Base-by-base conservation (phyloP, 2,113 vertebrate species). In the Urocolius indicus region DNA sequence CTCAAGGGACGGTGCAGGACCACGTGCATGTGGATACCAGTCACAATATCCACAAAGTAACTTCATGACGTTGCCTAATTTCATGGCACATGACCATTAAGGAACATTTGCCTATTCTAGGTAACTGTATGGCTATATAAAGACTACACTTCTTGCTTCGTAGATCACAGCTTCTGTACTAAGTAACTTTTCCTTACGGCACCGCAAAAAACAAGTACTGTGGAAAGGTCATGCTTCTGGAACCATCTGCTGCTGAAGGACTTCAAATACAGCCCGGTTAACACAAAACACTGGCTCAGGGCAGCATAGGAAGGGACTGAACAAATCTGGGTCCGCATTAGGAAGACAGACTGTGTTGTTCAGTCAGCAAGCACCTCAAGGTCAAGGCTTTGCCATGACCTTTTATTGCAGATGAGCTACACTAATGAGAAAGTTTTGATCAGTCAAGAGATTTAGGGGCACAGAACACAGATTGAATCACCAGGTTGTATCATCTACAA, bases 311-410 rank as follows among this genome's bases (percentile, higher is more conserved):
- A 90, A 93, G 46, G 32, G 57, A 73, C 23, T 73, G 63, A 88
- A 83, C 58, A 79, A 72, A 94, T 86, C 61, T 34, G 51, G 23
- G 41, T 89, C 55, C 81, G 38, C 65, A 92, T 63, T n/a, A 92
- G 58, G 80, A 81, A 90, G 90, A 96, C 1, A 2, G 83, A 63
- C 24, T 0, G 0, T 71, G 79, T 59, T 86, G 79, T 74, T 94
- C 75, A 83, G 55, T 46, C 11, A 74, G 38, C 48, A 68, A 45
- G 72, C 71, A 81, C 48, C 73, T 95, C 76, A 92, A 27, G 73
- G 89, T 68, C 93, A 86, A 89, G 68, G 89, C 38, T 93, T 49
- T 63, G 84, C 89, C 69, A 49, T 89, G 73, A 89, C 77, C 95
- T 97, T 94, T 94, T 59, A 84, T 1, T 89, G 77, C 79, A 84